Conservation (phyloP, 2,113 vertebrate species). For the Lepus timidus region DNA sequence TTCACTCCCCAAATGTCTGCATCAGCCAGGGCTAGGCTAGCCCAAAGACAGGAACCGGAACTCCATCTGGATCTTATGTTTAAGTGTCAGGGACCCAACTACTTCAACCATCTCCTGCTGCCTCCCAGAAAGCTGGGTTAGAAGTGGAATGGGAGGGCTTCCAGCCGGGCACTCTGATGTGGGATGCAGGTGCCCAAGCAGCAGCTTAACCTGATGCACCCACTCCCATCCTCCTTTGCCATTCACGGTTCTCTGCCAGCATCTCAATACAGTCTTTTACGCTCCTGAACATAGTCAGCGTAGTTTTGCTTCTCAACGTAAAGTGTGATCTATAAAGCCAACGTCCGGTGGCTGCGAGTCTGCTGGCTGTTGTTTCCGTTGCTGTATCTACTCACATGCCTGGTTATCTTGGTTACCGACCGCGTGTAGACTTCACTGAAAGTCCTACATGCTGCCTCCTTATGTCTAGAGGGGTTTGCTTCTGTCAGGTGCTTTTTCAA, state of each 20-base stretch:
- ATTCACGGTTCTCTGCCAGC: conserved; percentile 12
- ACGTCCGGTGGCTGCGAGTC: background rate
- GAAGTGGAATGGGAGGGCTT: too few relatives aligned
- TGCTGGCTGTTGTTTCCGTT: conserved; percentile 36
- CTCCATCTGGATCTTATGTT: too few relatives aligned
- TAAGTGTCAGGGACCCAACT: too few relatives aligned
- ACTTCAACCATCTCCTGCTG: too few relatives aligned
- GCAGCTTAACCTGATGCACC: too few relatives aligned
- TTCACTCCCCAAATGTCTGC: too few relatives aligned
- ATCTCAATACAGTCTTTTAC: background rate
- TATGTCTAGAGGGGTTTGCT: background rate
- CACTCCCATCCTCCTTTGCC: background rate
- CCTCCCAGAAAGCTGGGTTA: too few relatives aligned
- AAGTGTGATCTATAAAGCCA: conserved; percentile 29
- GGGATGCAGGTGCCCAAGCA: too few relatives aligned
- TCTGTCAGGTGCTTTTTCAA: conserved; percentile 23
- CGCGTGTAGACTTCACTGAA: background rate
- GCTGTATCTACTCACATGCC: background rate
- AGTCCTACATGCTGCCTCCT: background rate
- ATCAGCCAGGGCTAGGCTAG: too few relatives aligned
- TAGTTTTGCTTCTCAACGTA: background rate
- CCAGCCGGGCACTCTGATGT: too few relatives aligned
- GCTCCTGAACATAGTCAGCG: background rate
- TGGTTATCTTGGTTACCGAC: background rate
- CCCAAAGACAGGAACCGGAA: too few relatives aligned